These are phyloP conservation scores for Drosophila monieri DNA, from an alignment of 2,888 invertebrate genomes.

Conservation along the genomic window DNA sequence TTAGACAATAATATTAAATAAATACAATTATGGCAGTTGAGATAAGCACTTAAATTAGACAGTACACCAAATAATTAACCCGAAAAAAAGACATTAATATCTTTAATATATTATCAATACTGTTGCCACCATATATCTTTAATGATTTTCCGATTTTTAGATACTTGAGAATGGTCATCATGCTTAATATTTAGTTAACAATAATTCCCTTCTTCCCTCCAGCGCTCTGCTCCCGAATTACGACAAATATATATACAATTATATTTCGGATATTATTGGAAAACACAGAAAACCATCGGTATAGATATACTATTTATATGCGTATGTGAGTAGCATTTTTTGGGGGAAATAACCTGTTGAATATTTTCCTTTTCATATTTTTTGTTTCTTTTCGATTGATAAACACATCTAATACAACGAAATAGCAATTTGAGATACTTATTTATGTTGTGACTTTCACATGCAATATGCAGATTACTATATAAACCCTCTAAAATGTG, in stretches of 20 bases:
- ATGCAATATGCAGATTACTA: constrained; percentile 50
- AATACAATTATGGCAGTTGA: constrained; percentile 67
- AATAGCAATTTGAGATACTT: constrained; percentile 62
- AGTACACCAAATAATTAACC: constrained; percentile 19
- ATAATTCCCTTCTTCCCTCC: constrained; percentile 49
- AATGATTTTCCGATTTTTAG: constrained; percentile 20
- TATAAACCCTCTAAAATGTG: constrained; percentile 41
- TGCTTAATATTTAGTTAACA: constrained; percentile 78
- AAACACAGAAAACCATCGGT: constrained; percentile 75
- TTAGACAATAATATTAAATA: constrained; percentile 46
- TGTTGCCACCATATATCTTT: constrained; percentile 39
- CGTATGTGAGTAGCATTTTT: constrained; percentile 45
- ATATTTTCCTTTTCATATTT: constrained; percentile 16
- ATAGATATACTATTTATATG: constrained; percentile 48
- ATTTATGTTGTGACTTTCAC: constrained; percentile 38
- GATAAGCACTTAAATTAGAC: constrained; percentile 68
- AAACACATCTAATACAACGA: constrained; percentile 73
- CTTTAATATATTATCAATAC: constrained; percentile 60
- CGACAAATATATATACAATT: constrained; percentile 49
- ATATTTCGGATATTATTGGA: constrained; percentile 66
- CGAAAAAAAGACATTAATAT: constrained; percentile 22
- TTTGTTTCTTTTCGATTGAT: constrained; percentile 34
- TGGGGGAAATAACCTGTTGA: constrained; percentile 50
- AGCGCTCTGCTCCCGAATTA: constrained; percentile 7
- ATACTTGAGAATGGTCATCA: constrained; percentile 58